Evolutionary conservation across 2,113 vertebrate genomes (phyloP), one percentile per base, ranked within the genome.

Genomic region (Alces alces): DNA sequence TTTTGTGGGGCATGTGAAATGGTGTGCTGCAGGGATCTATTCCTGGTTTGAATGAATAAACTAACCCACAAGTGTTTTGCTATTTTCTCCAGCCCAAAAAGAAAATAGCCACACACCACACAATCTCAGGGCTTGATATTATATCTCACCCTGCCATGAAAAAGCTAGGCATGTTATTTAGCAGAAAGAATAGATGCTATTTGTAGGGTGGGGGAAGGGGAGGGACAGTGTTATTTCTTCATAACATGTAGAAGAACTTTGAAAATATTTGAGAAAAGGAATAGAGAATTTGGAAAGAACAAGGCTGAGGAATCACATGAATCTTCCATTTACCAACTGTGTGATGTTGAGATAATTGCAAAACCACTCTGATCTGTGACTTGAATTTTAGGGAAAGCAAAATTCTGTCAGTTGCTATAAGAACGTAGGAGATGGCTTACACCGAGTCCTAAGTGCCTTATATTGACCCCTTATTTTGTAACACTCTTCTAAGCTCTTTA

Each of bases 41-140:
- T 84, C 92, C 58, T 88, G n/a, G 36, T 96, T 33, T 78, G 43
- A 91, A 94, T 94, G 52, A 92, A 84, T 87, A 94, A 88, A 64
- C 13, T 39, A 93, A 66, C 12, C 17, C 30, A 58, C 4, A 33
- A 66, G 85, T 17, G 66, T 86, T 94, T 50, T 89, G 7, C 28
- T 86, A 15, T 70, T 58, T 73, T 86, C 28, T 86, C 9, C 13
- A 82, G 50, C 2, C 1, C 80, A 87, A 90, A 79, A 15, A 80
- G 58, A 96, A 94, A 79, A 89, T 52, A 47, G 10, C 17, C 19
- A 86, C 7, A 55, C 0, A 79, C 7, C 6, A 50, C 21, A 76
- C 9, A 78, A 60, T 86, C 52, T 79, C 36, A 30, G 21, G 23
- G 30, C 21, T 91, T 43, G 54, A 12, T 57, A 25, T 43, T 25